Percentiles rank a stretch among this genome's conserved stretches.
Evolutionary conservation across 2,888 invertebrate species (phyloP).

Genomic region (Dicycla oo): DNA sequence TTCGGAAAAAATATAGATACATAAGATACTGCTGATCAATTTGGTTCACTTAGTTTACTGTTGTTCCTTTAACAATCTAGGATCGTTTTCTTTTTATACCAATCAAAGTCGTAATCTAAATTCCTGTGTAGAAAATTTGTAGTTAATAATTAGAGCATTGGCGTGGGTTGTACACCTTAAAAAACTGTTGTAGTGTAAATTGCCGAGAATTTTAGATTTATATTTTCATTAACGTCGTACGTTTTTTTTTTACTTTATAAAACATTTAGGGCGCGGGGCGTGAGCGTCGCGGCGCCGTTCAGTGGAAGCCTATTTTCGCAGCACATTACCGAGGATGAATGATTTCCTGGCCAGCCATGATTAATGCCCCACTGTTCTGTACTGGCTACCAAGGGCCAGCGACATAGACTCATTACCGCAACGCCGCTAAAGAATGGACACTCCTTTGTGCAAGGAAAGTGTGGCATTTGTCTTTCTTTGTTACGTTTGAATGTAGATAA

Average conservation of each 20-base stretch:
- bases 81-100: slow-evolving; percentile 13
- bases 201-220: slow-evolving; percentile 69
- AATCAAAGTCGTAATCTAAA: slow-evolving; percentile 43
- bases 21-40: slow-evolving; percentile 28
- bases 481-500: slow-evolving; percentile 75
- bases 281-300: slow-evolving; percentile 76
- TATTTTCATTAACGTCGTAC: slow-evolving; percentile 80
- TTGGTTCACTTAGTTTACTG: slow-evolving; percentile 30
- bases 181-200: slow-evolving; percentile 62
- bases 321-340: slow-evolving; percentile 89
- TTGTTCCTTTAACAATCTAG: slow-evolving; percentile 17
- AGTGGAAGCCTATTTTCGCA: slow-evolving; percentile 89
- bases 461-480: slow-evolving; percentile 86
- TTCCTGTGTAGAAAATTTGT: slow-evolving; percentile 24
- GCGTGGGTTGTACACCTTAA: slow-evolving; percentile 52
- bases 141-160: slow-evolving; percentile 48
- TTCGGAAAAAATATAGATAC: slow-evolving; percentile 34
- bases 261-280: slow-evolving; percentile 83
- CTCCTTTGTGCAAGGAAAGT: slow-evolving; percentile 83
- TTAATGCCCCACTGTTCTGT: slow-evolving; percentile 80
- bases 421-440: slow-evolving; percentile 83
- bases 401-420: slow-evolving; percentile 84
- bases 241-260: slow-evolving; percentile 77
- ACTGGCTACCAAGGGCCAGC: slow-evolving; percentile 69
- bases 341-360: slow-evolving; percentile 89